phyloP scores from a whole-genome alignment of 2,797 vertebrate genomes.

The Parauchenoglanis punctatus region DNA sequence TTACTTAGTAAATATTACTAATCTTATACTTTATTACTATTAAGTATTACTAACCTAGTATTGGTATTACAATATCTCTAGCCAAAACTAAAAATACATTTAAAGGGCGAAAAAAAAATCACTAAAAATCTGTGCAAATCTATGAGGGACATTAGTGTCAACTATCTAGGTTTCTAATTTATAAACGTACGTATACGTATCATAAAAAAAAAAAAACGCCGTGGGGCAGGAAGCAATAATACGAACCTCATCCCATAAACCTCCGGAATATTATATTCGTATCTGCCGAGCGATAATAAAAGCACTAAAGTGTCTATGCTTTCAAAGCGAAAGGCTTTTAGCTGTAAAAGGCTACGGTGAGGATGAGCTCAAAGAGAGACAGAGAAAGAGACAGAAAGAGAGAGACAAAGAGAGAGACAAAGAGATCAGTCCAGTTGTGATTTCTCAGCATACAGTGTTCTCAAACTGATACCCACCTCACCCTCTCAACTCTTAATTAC shows the following conservation, averaged over 20 bases:
- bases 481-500: not conserved
- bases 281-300: not conserved
- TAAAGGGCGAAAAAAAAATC: not conserved
- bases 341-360: not conserved
- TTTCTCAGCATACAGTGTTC: conserved; percentile 3
- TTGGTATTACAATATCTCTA: not conserved
- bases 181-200: too few species aligned
- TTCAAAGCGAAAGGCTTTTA: conserved; percentile 12
- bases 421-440: conserved; percentile 55
- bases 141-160: not conserved
- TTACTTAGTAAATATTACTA: not conserved
- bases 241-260: not conserved
- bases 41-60: not conserved
- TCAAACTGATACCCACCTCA: not conserved
- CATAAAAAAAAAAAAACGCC: not conserved
- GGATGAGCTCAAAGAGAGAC: not conserved
- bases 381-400: conserved; percentile 17
- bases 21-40: not conserved
- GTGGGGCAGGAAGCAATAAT: not conserved
- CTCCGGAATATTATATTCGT: not conserved
- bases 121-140: not conserved
- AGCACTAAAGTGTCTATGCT: not conserved
- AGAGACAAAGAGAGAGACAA: not conserved
- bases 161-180: not conserved
- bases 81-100: not conserved